Percentiles rank a stretch among this genome's conserved stretches.
These are phyloP conservation scores for Drosophila yooni DNA, from an alignment of 2,888 invertebrate genomes.

Conservation along the genomic window DNA sequence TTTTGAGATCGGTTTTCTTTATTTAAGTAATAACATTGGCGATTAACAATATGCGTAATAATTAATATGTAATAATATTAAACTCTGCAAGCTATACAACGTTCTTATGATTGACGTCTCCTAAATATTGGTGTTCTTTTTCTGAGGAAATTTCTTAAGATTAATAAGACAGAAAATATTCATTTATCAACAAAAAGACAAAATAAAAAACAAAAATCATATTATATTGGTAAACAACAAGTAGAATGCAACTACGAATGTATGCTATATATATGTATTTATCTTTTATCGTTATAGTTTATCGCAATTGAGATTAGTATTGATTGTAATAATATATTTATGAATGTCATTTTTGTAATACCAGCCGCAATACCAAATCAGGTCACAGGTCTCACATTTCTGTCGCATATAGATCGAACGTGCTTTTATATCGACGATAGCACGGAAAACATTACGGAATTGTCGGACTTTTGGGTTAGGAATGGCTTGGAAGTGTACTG, in stretches of 20 bases:
- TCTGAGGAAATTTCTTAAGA: slow-evolving; percentile 54
- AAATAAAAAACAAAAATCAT: slow-evolving; percentile 5
- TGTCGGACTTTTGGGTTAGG: slow-evolving; percentile 26
- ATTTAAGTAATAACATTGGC: slow-evolving; percentile 64
- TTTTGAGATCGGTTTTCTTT: slow-evolving; percentile 46
- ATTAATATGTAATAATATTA: slow-evolving; percentile 38
- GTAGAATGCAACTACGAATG: slow-evolving; percentile 38
- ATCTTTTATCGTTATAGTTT: slow-evolving; percentile 15
- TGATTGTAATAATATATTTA: slow-evolving; percentile 24
- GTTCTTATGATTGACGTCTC: slow-evolving; percentile 31
- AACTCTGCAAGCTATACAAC: slow-evolving; percentile 54
- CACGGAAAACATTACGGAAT: slow-evolving; percentile 26
- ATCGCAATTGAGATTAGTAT: slow-evolving; percentile 23
- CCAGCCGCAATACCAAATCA: slow-evolving; percentile 63
- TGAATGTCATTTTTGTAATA: slow-evolving; percentile 21
- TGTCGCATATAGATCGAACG: slow-evolving; percentile 41
- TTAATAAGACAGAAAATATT: slow-evolving; percentile 54
- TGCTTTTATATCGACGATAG: slow-evolving; percentile 8
- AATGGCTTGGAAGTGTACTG: slow-evolving; percentile 25
- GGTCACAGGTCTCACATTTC: slow-evolving; percentile 80
- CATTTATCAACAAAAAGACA: slow-evolving; percentile 35
- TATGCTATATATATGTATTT: slow-evolving; percentile 38
- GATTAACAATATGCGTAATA: slow-evolving; percentile 70
- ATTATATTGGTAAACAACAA: slow-evolving; percentile 30
- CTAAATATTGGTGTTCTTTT: slow-evolving; percentile 55